Percentiles rank a stretch among this genome's conserved stretches.
These are phyloP conservation scores for human DNA, from an alignment of 2,113 vertebrate genomes.

Conservation along the genomic window DNA sequence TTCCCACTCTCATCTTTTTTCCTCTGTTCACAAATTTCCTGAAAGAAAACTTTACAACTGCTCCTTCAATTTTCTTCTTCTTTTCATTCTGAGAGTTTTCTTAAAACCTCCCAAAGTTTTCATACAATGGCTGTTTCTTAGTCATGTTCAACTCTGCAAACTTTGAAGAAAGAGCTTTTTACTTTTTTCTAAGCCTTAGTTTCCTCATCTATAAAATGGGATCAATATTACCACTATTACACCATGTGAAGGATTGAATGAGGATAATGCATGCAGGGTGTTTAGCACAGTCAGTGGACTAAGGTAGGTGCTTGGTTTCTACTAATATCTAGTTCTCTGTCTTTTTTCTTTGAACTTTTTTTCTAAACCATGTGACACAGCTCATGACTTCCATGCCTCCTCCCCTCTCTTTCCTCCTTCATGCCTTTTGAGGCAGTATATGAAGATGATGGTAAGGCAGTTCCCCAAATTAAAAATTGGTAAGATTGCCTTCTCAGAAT, in stretches of 20 bases:
- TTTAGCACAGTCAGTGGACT: neutral
- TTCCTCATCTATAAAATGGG: neutral
- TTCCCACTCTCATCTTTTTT: neutral
- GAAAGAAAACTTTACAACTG: neutral
- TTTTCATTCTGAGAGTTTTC: neutral
- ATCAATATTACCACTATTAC: neutral
- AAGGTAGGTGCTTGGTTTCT: neutral
- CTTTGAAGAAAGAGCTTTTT: neutral
- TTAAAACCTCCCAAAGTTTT: neutral
- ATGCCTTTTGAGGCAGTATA: neutral
- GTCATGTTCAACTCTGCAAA: neutral
- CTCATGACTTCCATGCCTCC: neutral
- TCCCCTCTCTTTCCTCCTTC: neutral
- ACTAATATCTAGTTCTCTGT: neutral
- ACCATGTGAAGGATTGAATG: neutral
- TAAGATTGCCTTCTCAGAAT: neutral
- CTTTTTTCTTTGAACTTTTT: neutral
- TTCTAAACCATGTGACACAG: neutral
- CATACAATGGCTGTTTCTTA: neutral
- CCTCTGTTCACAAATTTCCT: neutral
- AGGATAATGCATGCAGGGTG: neutral
- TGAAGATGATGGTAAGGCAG: neutral
- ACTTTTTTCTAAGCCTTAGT: neutral
- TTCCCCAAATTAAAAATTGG: neutral
- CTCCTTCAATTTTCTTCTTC: neutral